Conservation (phyloP, 2,888 invertebrate genomes). For the Tolmerus cingulatus region DNA sequence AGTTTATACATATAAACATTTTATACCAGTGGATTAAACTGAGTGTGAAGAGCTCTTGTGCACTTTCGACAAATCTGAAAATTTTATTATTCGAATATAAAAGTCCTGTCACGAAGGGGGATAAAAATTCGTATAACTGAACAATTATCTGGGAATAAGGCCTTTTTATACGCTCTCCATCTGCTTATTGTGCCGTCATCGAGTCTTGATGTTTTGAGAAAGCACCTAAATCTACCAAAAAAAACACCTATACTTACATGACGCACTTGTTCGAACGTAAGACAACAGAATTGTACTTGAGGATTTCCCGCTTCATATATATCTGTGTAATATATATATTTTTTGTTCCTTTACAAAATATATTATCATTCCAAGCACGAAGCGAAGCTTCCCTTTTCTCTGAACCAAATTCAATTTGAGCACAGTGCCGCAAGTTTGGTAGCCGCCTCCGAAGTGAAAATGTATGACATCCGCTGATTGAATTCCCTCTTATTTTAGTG, state of each 20-base stretch:
- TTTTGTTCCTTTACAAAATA: not conserved
- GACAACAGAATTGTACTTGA: not conserved
- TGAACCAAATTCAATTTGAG: conserved; percentile 27
- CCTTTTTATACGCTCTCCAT: not conserved
- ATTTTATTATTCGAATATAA: not conserved
- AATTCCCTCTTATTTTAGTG: conserved; percentile 45
- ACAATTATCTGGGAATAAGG: not conserved
- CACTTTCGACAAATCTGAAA: not conserved
- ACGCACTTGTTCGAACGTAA: not conserved
- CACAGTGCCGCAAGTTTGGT: conserved; percentile 12
- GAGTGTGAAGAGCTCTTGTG: not conserved
- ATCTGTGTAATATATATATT: not conserved
- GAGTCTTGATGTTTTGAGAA: not conserved
- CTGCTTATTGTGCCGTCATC: not conserved
- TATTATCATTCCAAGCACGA: conserved; percentile 45
- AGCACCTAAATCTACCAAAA: not conserved
- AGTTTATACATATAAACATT: not conserved
- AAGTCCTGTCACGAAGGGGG: not conserved
- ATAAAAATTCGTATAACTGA: not conserved
- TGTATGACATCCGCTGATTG: conserved; percentile 45
- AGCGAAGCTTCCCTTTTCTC: conserved; percentile 37
- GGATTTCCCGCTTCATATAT: not conserved
- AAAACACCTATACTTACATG: not conserved
- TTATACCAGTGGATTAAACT: not conserved
- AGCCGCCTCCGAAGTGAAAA: conserved; percentile 42